Base-by-base conservation (phyloP, 2,888 invertebrate genomes). In the Hemaris fuciformis region DNA sequence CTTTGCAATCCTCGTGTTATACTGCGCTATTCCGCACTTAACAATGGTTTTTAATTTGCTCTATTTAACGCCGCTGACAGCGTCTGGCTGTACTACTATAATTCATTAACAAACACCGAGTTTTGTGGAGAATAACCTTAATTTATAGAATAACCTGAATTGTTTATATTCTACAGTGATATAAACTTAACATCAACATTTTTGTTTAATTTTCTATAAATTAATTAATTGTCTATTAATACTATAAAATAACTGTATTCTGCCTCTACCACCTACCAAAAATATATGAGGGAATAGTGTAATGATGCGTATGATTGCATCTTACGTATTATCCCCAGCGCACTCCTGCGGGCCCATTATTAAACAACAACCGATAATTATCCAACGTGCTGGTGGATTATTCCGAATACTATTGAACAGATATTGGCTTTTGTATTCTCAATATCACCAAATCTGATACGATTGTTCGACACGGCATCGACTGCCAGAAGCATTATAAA, bases 231-330 rank as follows among this genome's bases (percentile, higher is more conserved):
- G n/a, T n/a, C n/a, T n/a, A n/a, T n/a, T n/a, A n/a, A n/a, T n/a
- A n/a, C n/a, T n/a, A n/a, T n/a, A n/a, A n/a, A n/a, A n/a, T n/a
- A n/a, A n/a, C n/a, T n/a, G n/a, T n/a, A n/a, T n/a, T n/a, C n/a
- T n/a, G n/a, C n/a, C n/a, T n/a, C n/a, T n/a, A n/a, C n/a, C n/a
- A n/a, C n/a, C n/a, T n/a, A n/a, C n/a, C n/a, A n/a, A n/a, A n/a
- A n/a, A n/a, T n/a, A n/a, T n/a, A n/a, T n/a, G n/a, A n/a, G n/a
- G n/a, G n/a, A 6, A 31, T 3, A 31, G 8, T 31, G 5, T n/a
- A 38, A n/a, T 38, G 10, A 13, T n/a, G 3, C 8, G 13, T 38
- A 62, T 76, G 75, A 83, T 81, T 76, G 74, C 74, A 72, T 80
- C 79, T 80, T 73, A 74, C 53, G 69, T 71, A 68, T 65, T 66